Conservation (phyloP, 2,797 vertebrate genomes). For the Propithecus perrieri region DNA sequence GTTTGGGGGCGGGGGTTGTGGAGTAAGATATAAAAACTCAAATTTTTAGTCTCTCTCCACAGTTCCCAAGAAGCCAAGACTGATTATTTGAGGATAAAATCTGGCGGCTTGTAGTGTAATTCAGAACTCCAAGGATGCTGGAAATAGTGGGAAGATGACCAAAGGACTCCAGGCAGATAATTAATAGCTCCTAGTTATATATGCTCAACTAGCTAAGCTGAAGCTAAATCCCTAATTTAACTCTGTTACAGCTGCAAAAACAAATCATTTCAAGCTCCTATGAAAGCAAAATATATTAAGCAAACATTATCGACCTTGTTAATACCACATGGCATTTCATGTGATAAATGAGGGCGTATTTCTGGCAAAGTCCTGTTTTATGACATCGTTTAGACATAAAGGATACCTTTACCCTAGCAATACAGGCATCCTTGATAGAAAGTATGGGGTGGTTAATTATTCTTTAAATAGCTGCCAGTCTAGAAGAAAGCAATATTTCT, state of each 20-base stretch:
- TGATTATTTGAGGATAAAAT: slow-evolving; percentile 53
- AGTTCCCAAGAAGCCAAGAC: slow-evolving; percentile 24
- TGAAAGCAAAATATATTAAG: slow-evolving; percentile 78
- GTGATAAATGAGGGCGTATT: slow-evolving; percentile 75
- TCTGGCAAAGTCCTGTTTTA: slow-evolving; percentile 72
- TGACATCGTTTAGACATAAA: slow-evolving; percentile 69
- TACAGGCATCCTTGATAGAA: slow-evolving; percentile 73
- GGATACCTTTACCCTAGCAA: slow-evolving; percentile 73
- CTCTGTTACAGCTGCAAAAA: slow-evolving; percentile 78
- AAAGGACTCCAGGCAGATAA: slow-evolving; percentile 59
- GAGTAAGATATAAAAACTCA: slow-evolving; percentile 2
- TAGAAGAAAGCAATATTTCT: slow-evolving; percentile 64
- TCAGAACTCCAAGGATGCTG: slow-evolving; percentile 11
- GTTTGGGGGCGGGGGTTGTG: not conserved
- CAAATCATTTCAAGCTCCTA: slow-evolving; percentile 76
- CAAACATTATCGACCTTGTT: slow-evolving; percentile 74
- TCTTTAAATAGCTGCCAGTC: slow-evolving; percentile 62
- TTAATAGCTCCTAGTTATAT: slow-evolving; percentile 71
- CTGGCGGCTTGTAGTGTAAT: slow-evolving; percentile 12
- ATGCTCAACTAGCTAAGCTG: slow-evolving; percentile 63
- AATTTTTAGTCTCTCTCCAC: slow-evolving; percentile 11
- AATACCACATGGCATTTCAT: slow-evolving; percentile 75
- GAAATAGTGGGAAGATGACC: slow-evolving; percentile 59
- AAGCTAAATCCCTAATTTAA: slow-evolving; percentile 76
- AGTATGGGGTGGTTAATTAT: slow-evolving; percentile 70